These are phyloP conservation scores for Ceratina japonica DNA, from an alignment of 1,140 invertebrate species.

Conservation along the genomic window DNA sequence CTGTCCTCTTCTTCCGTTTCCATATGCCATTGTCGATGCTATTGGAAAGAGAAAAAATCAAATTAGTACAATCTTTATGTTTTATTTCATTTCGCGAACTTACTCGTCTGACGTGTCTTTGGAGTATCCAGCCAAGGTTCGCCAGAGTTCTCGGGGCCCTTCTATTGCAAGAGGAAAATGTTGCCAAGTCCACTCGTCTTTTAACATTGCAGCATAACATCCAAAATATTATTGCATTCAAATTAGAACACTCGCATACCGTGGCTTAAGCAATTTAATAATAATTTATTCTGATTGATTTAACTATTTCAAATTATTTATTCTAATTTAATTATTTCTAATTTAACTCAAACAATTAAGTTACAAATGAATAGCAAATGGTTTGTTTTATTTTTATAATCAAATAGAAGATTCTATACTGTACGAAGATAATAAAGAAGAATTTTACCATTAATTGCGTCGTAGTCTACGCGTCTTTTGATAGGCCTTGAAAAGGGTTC, in stretches of 20 bases:
- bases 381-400: too few relatives aligned
- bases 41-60: background rate
- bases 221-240: background rate
- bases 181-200: conserved; percentile 64
- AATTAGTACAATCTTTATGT: background rate
- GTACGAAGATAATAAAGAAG: too few relatives aligned
- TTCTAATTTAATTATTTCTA: too few relatives aligned
- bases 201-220: conserved; percentile 33
- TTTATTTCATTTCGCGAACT: conserved; percentile 29
- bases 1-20: conserved; percentile 65
- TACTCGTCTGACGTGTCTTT: conserved; percentile 66
- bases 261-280: too few relatives aligned
- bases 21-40: conserved; percentile 70
- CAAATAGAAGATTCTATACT: too few relatives aligned
- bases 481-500: conserved; percentile 40
- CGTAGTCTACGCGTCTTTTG: conserved; percentile 63
- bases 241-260: background rate
- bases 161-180: conserved; percentile 73
- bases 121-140: conserved; percentile 69
- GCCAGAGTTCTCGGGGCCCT: conserved; percentile 72
- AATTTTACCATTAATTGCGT: conserved; percentile 44
- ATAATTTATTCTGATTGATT: too few relatives aligned
- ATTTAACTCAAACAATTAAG: background rate
- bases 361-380: background rate
- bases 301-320: too few relatives aligned